These are phyloP conservation scores for Drosophila acutilabella DNA, from an alignment of 2,888 invertebrate genomes.

Conservation along the genomic window DNA sequence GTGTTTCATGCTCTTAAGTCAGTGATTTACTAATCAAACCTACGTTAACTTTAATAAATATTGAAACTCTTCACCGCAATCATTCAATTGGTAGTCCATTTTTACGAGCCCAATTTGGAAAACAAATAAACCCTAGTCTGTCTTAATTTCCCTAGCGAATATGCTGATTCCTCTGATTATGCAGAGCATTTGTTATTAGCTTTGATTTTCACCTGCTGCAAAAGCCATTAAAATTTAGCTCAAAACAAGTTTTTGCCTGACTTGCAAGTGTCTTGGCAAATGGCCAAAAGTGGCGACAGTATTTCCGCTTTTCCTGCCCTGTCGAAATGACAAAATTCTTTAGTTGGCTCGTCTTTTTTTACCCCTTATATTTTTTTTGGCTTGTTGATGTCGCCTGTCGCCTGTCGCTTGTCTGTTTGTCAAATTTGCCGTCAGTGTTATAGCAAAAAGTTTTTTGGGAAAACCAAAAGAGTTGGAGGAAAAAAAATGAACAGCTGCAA, in stretches of 20 bases:
- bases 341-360: conserved; percentile 15
- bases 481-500: conserved; percentile 28
- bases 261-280: conserved; percentile 54
- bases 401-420: conserved; percentile 37
- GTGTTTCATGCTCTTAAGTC: too few relatives aligned
- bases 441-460: conserved; percentile 30
- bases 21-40: too few relatives aligned
- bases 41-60: too few relatives aligned
- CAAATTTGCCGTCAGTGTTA: conserved; percentile 33
- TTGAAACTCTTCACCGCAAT: too few relatives aligned
- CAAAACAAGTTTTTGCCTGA: conserved; percentile 27
- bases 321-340: conserved; percentile 38
- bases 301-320: conserved; percentile 44
- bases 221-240: conserved; percentile 33
- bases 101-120: not conserved
- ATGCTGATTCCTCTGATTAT: not conserved
- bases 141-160: not conserved
- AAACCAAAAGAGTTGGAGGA: conserved; percentile 1
- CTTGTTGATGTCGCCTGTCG: conserved; percentile 24
- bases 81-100: not conserved
- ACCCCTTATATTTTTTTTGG: not conserved
- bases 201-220: conserved; percentile 29
- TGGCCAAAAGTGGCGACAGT: conserved; percentile 44
- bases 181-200: conserved; percentile 6
- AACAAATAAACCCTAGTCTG: not conserved